Evolutionary conservation across 2,888 invertebrate species (phyloP).

Genomic region (Drosophila ezoana): DNA sequence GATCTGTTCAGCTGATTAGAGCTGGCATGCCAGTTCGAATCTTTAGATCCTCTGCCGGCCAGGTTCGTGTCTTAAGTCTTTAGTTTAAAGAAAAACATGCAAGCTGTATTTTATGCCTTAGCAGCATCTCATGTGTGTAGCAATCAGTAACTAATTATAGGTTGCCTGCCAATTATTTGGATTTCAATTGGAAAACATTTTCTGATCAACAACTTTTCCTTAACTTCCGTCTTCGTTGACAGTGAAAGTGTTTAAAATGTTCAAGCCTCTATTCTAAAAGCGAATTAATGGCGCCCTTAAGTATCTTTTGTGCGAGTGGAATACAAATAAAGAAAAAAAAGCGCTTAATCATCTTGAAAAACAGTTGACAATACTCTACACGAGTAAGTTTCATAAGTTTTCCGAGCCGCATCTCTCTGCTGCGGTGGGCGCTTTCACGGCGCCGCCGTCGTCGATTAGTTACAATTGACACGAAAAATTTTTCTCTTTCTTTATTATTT

Average conservation of each 20-base stretch:
- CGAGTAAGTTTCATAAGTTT: constrained; percentile 64
- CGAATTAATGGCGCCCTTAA: constrained; percentile 59
- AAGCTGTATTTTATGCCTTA: constrained; percentile 16
- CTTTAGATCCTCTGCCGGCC: constrained; percentile 8
- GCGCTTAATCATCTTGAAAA: constrained; percentile 74
- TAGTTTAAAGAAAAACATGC: constrained; percentile 26
- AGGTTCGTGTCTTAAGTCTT: constrained; percentile 51
- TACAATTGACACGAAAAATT: constrained; percentile 75
- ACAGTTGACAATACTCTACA: constrained; percentile 66
- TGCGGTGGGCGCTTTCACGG: constrained; percentile 73
- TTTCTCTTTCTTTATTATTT: constrained; percentile 46
- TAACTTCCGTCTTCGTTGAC: constrained; percentile 34
- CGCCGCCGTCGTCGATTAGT: constrained; percentile 76
- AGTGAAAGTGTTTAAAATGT: constrained; percentile 62
- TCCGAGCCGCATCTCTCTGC: constrained; percentile 34
- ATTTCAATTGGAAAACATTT: constrained; percentile 61
- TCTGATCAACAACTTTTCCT: constrained; percentile 67
- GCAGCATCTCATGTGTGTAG: constrained; percentile 20
- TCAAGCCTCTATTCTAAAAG: constrained; percentile 62
- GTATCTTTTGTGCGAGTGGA: constrained; percentile 42
- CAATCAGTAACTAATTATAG: constrained; percentile 60
- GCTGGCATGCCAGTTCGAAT: constrained; percentile 11
- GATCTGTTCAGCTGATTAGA: constrained; percentile 48
- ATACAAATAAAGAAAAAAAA: constrained; percentile 32
- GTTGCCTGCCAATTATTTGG: constrained; percentile 38